Evolutionary conservation across 2,797 vertebrate genomes (phyloP).

Genomic region (Austrolebias charrua): DNA sequence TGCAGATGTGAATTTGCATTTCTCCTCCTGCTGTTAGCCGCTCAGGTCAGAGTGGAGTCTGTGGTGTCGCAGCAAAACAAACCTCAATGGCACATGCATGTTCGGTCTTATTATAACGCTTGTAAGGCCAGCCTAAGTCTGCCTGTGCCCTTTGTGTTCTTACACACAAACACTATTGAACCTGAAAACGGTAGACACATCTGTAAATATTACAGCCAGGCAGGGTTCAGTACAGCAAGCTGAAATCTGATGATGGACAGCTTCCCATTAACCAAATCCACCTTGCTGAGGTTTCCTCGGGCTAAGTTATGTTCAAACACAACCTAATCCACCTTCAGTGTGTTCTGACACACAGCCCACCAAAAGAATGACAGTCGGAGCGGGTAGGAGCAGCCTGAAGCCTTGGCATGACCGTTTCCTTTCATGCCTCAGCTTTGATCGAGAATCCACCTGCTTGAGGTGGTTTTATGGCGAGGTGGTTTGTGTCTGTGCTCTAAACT

Average conservation of each 20-base stretch:
- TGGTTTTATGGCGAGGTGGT: neutral
- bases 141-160: conserved; percentile 6
- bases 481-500: conserved; percentile 8
- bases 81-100: conserved; percentile 76
- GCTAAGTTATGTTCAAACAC: conserved; percentile 62
- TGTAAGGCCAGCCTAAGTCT: conserved; percentile 30
- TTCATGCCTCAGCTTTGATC: conserved; percentile 16
- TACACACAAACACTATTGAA: conserved; percentile 68
- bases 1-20: conserved; percentile 14
- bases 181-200: conserved; percentile 79
- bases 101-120: conserved; percentile 63
- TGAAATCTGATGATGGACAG: conserved; percentile 70
- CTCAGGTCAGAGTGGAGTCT: conserved; percentile 1
- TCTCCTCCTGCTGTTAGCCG: conserved; percentile 10
- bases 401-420: neutral
- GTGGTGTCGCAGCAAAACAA: conserved; percentile 10
- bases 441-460: conserved; percentile 11
- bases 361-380: conserved; percentile 43
- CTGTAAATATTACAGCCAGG: conserved; percentile 82
- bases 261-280: conserved; percentile 72
- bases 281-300: conserved; percentile 46
- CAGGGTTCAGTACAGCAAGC: conserved; percentile 48
- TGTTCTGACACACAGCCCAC: conserved; percentile 43
- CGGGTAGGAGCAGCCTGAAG: conserved; percentile 13
- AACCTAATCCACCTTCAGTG: conserved; percentile 58